Conservation (phyloP, 2,888 invertebrate species). For the Zonitis immaculata region DNA sequence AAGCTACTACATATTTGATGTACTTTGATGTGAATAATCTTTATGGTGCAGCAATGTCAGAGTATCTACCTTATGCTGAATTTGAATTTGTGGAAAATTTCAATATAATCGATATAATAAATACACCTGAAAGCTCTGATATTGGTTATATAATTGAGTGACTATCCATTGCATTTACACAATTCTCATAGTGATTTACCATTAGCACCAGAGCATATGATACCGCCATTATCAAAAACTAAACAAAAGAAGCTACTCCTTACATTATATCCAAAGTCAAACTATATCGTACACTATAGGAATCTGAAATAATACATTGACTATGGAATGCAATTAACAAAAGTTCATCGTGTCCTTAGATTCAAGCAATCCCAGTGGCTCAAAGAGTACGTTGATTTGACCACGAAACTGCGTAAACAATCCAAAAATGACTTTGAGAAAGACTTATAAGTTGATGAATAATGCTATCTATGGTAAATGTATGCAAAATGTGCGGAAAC, state of each 20-base stretch:
- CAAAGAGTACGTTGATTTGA: constrained; percentile 9
- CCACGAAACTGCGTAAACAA: too few species aligned
- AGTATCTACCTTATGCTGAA: constrained; percentile 28
- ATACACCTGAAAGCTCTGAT: not conserved
- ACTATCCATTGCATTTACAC: constrained; percentile 39
- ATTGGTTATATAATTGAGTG: constrained; percentile 33
- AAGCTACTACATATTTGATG: constrained; percentile 27
- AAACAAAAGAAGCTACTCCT: too few species aligned
- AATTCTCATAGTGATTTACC: constrained; percentile 21
- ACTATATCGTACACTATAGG: too few species aligned
- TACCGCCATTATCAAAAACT: too few species aligned
- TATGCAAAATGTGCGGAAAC: not conserved
- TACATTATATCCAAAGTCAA: too few species aligned
- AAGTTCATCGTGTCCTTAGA: constrained; percentile 18
- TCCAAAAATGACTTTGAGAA: too few species aligned
- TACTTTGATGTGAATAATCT: constrained; percentile 37
- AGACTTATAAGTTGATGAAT: too few species aligned
- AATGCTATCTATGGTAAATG: too few species aligned
- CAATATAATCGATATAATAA: not conserved
- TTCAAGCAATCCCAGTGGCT: constrained; percentile 25
- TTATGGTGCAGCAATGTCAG: constrained; percentile 29
- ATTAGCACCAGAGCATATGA: constrained; percentile 2
- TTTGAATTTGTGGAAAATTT: constrained; percentile 26
- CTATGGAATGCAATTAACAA: constrained; percentile 16
- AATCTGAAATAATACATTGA: constrained; percentile 27